Percentiles rank a stretch among this genome's conserved stretches.
Evolutionary conservation across 2,113 vertebrate genomes (phyloP).

Genomic region (Lota lota): DNA sequence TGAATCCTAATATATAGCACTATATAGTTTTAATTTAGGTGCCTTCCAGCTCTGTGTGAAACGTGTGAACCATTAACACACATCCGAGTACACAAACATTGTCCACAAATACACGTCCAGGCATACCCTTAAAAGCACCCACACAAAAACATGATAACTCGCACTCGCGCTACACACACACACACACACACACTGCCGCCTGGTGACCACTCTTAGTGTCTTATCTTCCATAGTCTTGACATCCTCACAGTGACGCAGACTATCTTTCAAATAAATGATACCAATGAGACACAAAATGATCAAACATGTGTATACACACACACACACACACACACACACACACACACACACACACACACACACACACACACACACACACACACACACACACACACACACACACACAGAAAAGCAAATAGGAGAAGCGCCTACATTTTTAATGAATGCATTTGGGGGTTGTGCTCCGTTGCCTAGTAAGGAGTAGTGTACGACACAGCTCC

Average conservation of each 20-base stretch:
- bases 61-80: too few relatives aligned
- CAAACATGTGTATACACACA: slow-evolving; percentile 14
- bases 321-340: slow-evolving; percentile 11
- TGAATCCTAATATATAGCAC: too few relatives aligned
- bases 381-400: slow-evolving; percentile 8
- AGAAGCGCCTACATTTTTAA: not conserved
- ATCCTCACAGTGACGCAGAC: slow-evolving; percentile 51
- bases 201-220: slow-evolving; percentile 31
- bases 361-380: slow-evolving; percentile 11
- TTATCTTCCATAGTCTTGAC: slow-evolving; percentile 48
- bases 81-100: too few relatives aligned
- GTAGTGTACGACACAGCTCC: too few relatives aligned
- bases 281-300: slow-evolving; percentile 58
- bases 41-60: too few relatives aligned
- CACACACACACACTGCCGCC: slow-evolving; percentile 13
- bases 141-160: too few relatives aligned
- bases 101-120: too few relatives aligned
- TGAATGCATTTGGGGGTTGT: slow-evolving; percentile 12
- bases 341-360: slow-evolving; percentile 12
- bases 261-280: slow-evolving; percentile 69
- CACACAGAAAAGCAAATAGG: slow-evolving; percentile 13
- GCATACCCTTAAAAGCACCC: too few relatives aligned
- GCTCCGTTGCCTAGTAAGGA: too few relatives aligned
- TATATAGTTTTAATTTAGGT: too few relatives aligned
- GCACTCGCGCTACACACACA: not conserved